Conservation (phyloP, 2,888 invertebrate genomes). For the Sarcophaga subvicina region DNA sequence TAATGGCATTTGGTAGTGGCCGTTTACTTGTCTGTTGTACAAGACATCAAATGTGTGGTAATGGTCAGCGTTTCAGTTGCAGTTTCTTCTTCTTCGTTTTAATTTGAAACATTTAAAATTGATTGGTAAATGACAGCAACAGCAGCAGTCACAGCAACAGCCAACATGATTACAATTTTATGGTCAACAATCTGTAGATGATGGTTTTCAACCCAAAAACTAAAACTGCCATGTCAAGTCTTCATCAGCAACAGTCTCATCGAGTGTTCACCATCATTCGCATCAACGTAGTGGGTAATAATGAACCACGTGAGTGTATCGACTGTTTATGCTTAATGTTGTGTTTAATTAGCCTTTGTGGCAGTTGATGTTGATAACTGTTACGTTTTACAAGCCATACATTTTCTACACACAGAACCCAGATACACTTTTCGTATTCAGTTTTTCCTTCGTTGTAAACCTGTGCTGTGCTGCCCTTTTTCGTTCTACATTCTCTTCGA, state of each 20-base stretch:
- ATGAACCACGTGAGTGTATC: slow-evolving; percentile 25
- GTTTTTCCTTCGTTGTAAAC: too few species aligned
- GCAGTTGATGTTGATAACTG: slow-evolving; percentile 67
- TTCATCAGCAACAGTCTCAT: slow-evolving; percentile 26
- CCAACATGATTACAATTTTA: slow-evolving; percentile 56
- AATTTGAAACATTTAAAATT: slow-evolving; percentile 57
- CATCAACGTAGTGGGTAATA: background rate
- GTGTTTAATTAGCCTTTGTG: slow-evolving; percentile 66
- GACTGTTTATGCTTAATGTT: slow-evolving; percentile 51
- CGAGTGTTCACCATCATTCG: background rate
- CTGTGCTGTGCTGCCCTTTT: background rate
- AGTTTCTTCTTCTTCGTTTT: background rate
- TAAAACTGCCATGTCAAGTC: slow-evolving; percentile 49
- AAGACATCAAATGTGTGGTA: slow-evolving; percentile 62
- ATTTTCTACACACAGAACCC: background rate
- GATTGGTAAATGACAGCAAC: slow-evolving; percentile 62
- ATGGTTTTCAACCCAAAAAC: background rate
- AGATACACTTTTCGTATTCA: background rate
- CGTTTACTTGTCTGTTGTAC: slow-evolving; percentile 63
- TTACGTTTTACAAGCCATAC: slow-evolving; percentile 65
- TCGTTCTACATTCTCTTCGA: background rate
- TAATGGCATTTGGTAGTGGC: slow-evolving; percentile 59
- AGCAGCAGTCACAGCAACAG: background rate
- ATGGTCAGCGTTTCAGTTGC: slow-evolving; percentile 52
- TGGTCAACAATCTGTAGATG: slow-evolving; percentile 38